Base-by-base conservation (phyloP, 2,888 invertebrate species). In the Coelinius sp. region DNA sequence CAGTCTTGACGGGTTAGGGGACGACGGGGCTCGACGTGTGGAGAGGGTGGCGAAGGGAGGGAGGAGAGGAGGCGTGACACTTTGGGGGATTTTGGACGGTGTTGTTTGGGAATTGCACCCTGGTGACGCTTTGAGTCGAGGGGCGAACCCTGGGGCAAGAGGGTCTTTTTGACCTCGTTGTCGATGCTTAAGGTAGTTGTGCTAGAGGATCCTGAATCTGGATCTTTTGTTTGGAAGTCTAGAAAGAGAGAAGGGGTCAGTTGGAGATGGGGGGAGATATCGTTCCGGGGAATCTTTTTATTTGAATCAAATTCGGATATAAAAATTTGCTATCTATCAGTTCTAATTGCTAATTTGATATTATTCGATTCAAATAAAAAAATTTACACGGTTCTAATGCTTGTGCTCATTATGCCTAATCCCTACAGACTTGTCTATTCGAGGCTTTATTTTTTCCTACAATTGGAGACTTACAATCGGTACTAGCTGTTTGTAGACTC, bases 91-190 rank as follows among this genome's bases (percentile, higher is more conserved):
- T 83, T 84, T 89, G 88, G 88, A 89, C 88, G 88, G 89, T 89
- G 89, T 87, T 92, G 92, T 86, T 94, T 93, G 71, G 93, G 93
- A 86, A 92, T 93, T 75, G 93, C 93, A 73, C 93, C 93, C 81
- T 93, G 90, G 85, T 92, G 92, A 85, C 92, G 91, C 85, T 92
- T 90, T 88, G 88, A 81, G 88, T 90, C 77, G 46, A 73, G 69
- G 68, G 77, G 25, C 70, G 68, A 44, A 65, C 77, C 80, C 67
- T 88, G 85, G 20, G 90, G 89, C 67, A 92, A 86, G 56, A 92
- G 86, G 86, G 92, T 90, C 78, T 89, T 88, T 73, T 85, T 86
- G 27, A 84, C 86, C 70, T 88, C 88, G 70, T 88, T 88, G 68
- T 88, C 88, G 67, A 87, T 80, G 73, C 88, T 88, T 35, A 86